Evolutionary conservation across 2,888 invertebrate genomes (phyloP), one percentile per base, ranked within the genome.

Genomic region (Ophion ventricosus): DNA sequence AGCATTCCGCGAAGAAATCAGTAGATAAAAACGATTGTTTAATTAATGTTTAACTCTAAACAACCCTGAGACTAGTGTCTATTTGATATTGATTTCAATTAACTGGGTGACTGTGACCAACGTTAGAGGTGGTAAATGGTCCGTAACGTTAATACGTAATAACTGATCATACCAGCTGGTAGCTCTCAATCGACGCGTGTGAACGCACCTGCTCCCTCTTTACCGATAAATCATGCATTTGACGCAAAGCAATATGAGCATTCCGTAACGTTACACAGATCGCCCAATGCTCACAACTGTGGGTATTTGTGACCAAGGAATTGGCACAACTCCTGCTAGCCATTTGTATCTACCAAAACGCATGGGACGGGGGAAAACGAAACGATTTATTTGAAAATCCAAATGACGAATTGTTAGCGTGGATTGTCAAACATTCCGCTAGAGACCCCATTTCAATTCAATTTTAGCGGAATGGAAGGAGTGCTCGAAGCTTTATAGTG

Each of bases 401-500:
- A 35, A 54, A 66, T 56, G 74, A 56, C 14, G 59, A 25, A 59
- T 74, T 49, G 66, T 61, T 74, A 29, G 43, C 49, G 59, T n/a
- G 35, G 43, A 14, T 63, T 56, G 54, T 69, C 54, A 56, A 35
- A 57, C 23, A 5, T 35, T n/a, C n/a, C 49, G 35, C 26, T 23
- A 70, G 43, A 49, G 23, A 57, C 14, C n/a, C 56, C 59, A 59
- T 26, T 78, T 64, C 77, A 23, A 74, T 59, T 78, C 70, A 57
- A 78, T 84, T 59, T 35, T 59, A 59, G 17, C 11, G 26, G 63
- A 17, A 69, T 54, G 56, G 29, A 75, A 57, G 49, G 20, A 54
- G 49, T 40, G 26, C 72, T 26, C 54, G n/a, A 63, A 73, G 74
- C 74, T 78, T 81, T 61, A 61, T 70, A 11, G 69, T 54, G 40